Percentiles rank a stretch among this genome's conserved stretches.
phyloP scores from a whole-genome alignment of 2,797 vertebrate genomes.

The Dendrocincla tyrannina region DNA sequence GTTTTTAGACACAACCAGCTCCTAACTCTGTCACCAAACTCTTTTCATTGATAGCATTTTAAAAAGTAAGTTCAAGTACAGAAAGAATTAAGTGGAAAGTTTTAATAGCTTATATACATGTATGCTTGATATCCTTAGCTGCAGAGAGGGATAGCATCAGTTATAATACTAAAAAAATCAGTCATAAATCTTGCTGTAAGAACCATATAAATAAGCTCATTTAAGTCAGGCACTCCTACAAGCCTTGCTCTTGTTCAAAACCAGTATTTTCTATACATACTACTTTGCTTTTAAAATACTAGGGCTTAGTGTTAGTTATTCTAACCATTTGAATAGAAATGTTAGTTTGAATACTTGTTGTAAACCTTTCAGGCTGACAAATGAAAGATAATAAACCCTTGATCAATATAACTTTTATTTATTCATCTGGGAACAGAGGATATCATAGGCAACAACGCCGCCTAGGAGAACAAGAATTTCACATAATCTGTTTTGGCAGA shows the following conservation, averaged over 20 bases:
- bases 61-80: not conserved
- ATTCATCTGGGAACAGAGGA: constrained; percentile 20
- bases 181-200: not conserved
- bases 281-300: not conserved
- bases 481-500: not conserved
- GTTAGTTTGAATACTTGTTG: not conserved
- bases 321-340: not conserved
- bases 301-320: not conserved
- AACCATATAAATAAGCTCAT: not conserved
- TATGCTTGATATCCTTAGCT: not conserved
- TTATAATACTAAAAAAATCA: not conserved
- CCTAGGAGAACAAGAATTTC: not conserved
- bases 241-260: not conserved
- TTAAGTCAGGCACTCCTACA: not conserved
- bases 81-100: not conserved
- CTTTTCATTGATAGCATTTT: not conserved
- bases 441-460: not conserved
- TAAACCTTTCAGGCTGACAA: not conserved
- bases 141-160: not conserved
- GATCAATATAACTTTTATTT: constrained; percentile 7
- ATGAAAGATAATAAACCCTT: constrained; percentile 25
- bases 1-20: not conserved
- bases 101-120: not conserved
- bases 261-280: not conserved
- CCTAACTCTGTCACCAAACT: not conserved